Evolutionary conservation across 2,888 invertebrate species (phyloP).

Genomic region (Tribolium freemani): DNA sequence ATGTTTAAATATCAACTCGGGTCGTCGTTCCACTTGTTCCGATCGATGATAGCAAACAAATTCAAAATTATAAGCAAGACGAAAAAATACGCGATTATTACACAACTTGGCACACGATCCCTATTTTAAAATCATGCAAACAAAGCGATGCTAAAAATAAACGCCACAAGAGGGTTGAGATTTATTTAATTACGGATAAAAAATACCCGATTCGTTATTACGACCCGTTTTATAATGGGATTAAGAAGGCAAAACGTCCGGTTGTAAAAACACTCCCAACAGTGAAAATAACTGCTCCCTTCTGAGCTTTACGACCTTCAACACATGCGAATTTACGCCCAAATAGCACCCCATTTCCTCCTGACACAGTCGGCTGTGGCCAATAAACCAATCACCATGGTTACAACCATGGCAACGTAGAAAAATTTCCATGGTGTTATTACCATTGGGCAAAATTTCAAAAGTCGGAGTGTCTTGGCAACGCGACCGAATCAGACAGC

Average conservation of each 20-base stretch:
- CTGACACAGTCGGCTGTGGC: too few species aligned
- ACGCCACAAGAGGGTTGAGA: too few species aligned
- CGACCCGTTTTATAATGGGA: background rate
- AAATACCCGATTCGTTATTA: background rate
- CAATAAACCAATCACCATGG: too few species aligned
- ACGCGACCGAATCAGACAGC: slow-evolving; percentile 18
- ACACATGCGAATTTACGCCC: too few species aligned
- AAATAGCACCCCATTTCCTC: too few species aligned
- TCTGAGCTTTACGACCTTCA: background rate
- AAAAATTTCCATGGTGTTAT: background rate
- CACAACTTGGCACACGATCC: background rate
- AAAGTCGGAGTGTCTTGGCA: slow-evolving; percentile 1
- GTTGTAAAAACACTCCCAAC: background rate
- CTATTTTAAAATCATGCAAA: background rate
- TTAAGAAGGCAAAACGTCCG: background rate
- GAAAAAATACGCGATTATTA: background rate
- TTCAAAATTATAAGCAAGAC: background rate
- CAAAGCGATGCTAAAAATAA: background rate
- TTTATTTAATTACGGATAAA: background rate
- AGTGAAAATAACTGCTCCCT: too few species aligned
- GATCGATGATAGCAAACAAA: background rate
- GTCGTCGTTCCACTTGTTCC: slow-evolving; percentile 41
- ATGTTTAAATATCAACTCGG: slow-evolving; percentile 40
- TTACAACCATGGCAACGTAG: too few species aligned
- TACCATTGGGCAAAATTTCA: background rate